Conservation (phyloP, 2,113 vertebrate species). For the Peromyscus leucopus region DNA sequence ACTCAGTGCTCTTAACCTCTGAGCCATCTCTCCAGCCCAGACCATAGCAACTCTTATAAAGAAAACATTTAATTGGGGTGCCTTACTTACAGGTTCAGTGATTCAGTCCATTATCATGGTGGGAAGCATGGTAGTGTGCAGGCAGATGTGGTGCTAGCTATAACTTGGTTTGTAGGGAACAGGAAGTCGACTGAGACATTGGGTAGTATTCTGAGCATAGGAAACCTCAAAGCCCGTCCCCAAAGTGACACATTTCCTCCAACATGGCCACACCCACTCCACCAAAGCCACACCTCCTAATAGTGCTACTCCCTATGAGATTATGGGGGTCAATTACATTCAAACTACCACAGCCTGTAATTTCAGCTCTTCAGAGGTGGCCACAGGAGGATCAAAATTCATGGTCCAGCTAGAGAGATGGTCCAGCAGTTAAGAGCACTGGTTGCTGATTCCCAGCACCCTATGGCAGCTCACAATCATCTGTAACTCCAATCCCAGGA, state of each 20-base stretch:
- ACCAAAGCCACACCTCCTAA: not conserved
- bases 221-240: not conserved
- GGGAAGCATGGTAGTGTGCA: not conserved
- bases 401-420: not conserved
- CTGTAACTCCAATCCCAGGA: not conserved
- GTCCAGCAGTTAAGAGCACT: not conserved
- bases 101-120: too few relatives aligned
- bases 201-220: not conserved
- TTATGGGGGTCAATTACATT: not conserved
- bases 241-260: not conserved
- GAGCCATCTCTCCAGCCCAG: too few relatives aligned
- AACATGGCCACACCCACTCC: not conserved
- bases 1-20: too few relatives aligned
- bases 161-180: not conserved
- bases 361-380: not conserved
- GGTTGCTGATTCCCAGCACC: not conserved
- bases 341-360: not conserved
- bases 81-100: too few relatives aligned
- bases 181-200: not conserved
- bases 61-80: too few relatives aligned
- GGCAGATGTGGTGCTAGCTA: not conserved
- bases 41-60: too few relatives aligned
- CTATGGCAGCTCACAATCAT: not conserved
- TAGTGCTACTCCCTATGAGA: not conserved
- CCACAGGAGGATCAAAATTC: not conserved